These are phyloP conservation scores for Incurvaria masculella DNA, from an alignment of 2,888 invertebrate species.

Conservation along the genomic window DNA sequence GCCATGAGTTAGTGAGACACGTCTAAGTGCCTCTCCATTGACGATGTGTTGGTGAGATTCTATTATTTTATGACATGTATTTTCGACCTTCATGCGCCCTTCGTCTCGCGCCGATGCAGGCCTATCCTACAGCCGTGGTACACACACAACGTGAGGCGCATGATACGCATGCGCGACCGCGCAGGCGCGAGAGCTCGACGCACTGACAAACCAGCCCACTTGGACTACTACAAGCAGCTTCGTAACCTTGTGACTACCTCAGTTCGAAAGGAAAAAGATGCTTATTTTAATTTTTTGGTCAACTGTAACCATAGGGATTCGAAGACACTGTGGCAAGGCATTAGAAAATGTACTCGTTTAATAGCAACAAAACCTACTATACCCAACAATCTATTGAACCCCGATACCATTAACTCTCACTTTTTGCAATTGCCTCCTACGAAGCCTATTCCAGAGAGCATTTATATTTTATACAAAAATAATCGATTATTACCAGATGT, in stretches of 20 bases:
- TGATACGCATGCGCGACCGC: constrained; percentile 10
- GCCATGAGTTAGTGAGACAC: too few relatives aligned
- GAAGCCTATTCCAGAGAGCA: background rate
- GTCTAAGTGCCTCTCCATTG: too few relatives aligned
- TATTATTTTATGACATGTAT: background rate
- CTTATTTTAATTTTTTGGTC: constrained; percentile 8
- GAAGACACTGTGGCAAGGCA: constrained; percentile 11
- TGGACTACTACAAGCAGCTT: constrained; percentile 7
- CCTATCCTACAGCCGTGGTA: constrained; percentile 9
- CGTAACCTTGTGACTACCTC: constrained; percentile 6
- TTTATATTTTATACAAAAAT: background rate
- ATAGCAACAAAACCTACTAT: background rate
- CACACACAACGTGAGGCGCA: constrained; percentile 6
- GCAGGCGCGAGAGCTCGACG: constrained; percentile 3
- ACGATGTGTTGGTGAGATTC: background rate
- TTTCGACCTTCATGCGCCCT: background rate
- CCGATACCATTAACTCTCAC: constrained; percentile 9
- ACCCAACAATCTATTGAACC: constrained; percentile 5
- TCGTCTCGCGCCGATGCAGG: background rate
- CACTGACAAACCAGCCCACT: constrained; percentile 2
- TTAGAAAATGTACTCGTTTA: constrained; percentile 5
- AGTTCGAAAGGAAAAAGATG: constrained; percentile 7
- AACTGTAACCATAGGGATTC: constrained; percentile 7
- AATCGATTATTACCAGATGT: constrained; percentile 4
- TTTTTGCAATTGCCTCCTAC: constrained; percentile 3